A percentile compares a stretch with the other conserved stretches of the same genome.
Evolutionary conservation across 53 echinoderm and acorn worm genomes (phyloP).

Genomic region (Astropecten irregularis): DNA sequence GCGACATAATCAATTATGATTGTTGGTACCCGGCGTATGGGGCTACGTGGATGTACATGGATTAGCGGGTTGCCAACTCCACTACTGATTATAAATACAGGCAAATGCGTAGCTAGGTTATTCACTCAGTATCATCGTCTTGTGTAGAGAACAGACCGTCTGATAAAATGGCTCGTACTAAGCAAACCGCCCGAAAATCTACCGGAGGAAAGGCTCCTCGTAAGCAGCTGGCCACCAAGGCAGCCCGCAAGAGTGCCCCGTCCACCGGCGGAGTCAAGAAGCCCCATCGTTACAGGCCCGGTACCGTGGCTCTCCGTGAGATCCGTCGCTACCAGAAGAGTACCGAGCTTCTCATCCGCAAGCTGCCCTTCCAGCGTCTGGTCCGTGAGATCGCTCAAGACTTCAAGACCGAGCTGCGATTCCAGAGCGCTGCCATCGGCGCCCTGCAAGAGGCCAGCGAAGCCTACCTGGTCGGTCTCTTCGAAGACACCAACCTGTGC

Average conservation of each 20-base stretch:
- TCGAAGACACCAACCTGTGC: constrained; percentile 98
- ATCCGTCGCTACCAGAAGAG: constrained; percentile 99
- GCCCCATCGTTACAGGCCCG: constrained; percentile 94
- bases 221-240: constrained; percentile 93
- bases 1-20: too few relatives aligned
- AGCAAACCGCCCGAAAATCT: constrained; percentile 89
- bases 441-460: constrained; percentile 88
- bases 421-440: constrained; percentile 80
- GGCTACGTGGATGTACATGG: neutral
- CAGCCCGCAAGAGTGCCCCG: constrained; percentile 93
- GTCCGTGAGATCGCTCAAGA: constrained; percentile 78
- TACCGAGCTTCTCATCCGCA: constrained; percentile 93
- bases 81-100: neutral
- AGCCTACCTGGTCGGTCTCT: constrained; percentile 86
- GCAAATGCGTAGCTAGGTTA: neutral
- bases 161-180: constrained; percentile 75
- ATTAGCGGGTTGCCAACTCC: neutral
- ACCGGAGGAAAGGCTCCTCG: constrained; percentile 93
- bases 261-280: constrained; percentile 97
- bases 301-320: constrained; percentile 96
- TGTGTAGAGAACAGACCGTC: neutral
- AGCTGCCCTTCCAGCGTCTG: constrained; percentile 84
- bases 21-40: neutral
- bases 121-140: neutral
- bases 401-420: constrained; percentile 89